Percentiles rank a stretch among this genome's conserved stretches.
These are phyloP conservation scores for Nephotettix cincticeps DNA, from an alignment of 1,140 invertebrate genomes.

Conservation along the genomic window DNA sequence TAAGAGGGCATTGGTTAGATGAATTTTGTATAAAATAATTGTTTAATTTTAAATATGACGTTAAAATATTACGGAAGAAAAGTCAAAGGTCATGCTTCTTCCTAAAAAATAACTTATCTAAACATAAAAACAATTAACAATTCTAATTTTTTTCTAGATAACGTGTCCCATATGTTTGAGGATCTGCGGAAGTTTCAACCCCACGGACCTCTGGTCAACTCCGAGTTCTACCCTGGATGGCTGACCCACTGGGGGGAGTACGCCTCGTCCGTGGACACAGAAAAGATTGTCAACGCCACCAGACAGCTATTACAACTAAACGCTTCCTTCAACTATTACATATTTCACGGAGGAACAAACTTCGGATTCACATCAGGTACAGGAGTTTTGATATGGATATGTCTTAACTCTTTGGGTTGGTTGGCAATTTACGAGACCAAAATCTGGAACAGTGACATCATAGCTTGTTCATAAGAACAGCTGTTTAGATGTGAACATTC, in stretches of 20 bases:
- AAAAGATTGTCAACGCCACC: constrained; percentile 58
- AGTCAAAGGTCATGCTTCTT: not conserved
- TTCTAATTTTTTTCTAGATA: constrained; percentile 25
- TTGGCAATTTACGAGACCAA: no score
- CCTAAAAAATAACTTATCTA: not conserved
- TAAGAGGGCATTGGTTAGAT: no score
- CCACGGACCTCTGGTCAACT: constrained; percentile 78
- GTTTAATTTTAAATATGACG: no score
- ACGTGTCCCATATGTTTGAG: constrained; percentile 48
- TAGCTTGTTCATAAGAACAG: no score
- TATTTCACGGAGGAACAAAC: constrained; percentile 72
- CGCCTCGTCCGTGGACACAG: constrained; percentile 52
- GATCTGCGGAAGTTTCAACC: constrained; percentile 52
- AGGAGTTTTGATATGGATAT: no score
- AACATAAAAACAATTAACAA: not conserved
- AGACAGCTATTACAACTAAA: constrained; percentile 59
- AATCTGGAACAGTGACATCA: no score
- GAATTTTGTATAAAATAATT: no score
- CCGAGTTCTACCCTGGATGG: constrained; percentile 88
- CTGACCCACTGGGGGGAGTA: constrained; percentile 82
- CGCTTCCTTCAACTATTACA: constrained; percentile 65
- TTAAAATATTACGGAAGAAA: not conserved
- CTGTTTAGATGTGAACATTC: no score
- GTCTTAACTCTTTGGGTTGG: no score
- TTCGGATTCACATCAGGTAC: constrained; percentile 68